Evolutionary conservation across 2,888 invertebrate genomes (phyloP).

Genomic region (Balanococcus diminutus): DNA sequence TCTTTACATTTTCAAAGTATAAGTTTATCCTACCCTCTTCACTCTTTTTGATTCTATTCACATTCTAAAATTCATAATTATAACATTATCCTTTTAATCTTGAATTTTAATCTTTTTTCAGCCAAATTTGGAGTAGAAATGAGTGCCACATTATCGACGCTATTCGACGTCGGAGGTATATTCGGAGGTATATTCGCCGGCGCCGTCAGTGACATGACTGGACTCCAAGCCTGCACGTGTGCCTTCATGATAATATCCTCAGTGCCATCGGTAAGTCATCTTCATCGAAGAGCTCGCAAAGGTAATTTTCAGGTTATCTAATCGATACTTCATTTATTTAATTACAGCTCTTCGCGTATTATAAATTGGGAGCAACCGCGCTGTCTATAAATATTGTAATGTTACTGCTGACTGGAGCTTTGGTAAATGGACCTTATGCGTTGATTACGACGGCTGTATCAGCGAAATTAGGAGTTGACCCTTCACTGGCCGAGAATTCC

Average conservation of each 20-base stretch:
- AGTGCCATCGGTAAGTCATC: constrained; percentile 66
- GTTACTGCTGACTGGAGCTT: constrained; percentile 75
- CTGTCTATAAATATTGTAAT: constrained; percentile 70
- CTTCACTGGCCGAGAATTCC: constrained; percentile 80
- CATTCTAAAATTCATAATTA: too few species aligned
- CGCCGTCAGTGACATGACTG: constrained; percentile 78
- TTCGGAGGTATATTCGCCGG: constrained; percentile 88
- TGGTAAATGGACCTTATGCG: constrained; percentile 96
- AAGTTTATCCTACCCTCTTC: too few species aligned
- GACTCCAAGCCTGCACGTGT: constrained; percentile 88
- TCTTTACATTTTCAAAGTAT: too few species aligned
- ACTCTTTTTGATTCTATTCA: background rate
- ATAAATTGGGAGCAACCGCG: constrained; percentile 71
- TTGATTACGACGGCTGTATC: constrained; percentile 96
- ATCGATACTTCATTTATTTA: background rate
- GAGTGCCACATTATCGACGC: constrained; percentile 78
- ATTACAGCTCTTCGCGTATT: constrained; percentile 78
- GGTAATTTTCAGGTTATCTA: background rate
- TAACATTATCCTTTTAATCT: background rate
- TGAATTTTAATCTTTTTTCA: constrained; percentile 61
- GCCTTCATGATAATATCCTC: constrained; percentile 78
- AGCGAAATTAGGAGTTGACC: constrained; percentile 90
- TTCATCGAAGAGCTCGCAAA: background rate
- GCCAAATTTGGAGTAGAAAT: constrained; percentile 71
- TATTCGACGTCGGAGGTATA: constrained; percentile 91